These are phyloP conservation scores for Bombyx huttoni DNA, from an alignment of 2,888 invertebrate species.

Conservation along the genomic window DNA sequence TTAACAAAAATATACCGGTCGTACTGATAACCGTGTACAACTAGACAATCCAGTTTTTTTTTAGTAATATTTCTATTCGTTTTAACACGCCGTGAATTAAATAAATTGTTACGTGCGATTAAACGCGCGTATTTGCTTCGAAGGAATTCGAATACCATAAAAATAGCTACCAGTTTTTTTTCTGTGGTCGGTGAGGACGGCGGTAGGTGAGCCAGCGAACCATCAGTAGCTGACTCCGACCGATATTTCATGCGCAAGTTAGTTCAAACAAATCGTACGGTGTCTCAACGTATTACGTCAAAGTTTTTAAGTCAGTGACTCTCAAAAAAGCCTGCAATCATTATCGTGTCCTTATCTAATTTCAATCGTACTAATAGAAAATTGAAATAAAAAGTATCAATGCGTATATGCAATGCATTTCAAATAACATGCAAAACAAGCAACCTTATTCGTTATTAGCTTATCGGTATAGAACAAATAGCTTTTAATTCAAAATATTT, in stretches of 20 bases:
- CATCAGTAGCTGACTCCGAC: conserved; percentile 64
- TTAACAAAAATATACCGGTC: background rate
- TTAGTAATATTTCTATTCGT: conserved; percentile 10
- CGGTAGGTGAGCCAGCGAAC: conserved; percentile 69
- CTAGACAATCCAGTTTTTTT: conserved; percentile 13
- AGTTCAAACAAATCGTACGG: conserved; percentile 71
- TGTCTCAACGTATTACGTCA: conserved; percentile 57
- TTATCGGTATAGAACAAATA: too few species aligned
- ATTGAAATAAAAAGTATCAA: background rate
- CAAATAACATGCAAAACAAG: too few species aligned
- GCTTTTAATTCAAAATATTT: too few species aligned
- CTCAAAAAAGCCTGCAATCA: conserved; percentile 11
- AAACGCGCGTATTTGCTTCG: conserved; percentile 62
- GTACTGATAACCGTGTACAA: conserved; percentile 14
- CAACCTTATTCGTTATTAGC: too few species aligned
- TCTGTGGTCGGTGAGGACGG: conserved; percentile 32
- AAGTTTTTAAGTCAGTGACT: conserved; percentile 36
- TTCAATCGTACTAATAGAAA: background rate
- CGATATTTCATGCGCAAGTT: conserved; percentile 63
- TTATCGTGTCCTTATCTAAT: background rate
- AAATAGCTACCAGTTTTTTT: conserved; percentile 55
- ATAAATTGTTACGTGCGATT: conserved; percentile 65
- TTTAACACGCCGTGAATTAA: conserved; percentile 42
- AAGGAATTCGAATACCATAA: conserved; percentile 62
- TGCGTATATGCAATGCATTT: too few species aligned